Base-by-base conservation (phyloP, 2,113 vertebrate genomes). In the Tragelaphus scriptus region DNA sequence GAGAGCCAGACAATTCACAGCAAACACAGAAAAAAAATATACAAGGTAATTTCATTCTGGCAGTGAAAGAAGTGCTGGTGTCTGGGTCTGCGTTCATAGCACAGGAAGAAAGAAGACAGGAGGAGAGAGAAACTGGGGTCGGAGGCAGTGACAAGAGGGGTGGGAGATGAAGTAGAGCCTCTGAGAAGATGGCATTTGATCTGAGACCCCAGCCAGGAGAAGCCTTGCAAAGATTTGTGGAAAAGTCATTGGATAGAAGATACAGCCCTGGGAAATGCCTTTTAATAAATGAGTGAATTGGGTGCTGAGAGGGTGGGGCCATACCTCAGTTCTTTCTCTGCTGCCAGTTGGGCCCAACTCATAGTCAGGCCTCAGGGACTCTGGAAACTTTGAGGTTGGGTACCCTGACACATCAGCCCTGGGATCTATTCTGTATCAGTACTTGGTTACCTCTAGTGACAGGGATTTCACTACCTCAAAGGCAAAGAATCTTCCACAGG, bases 1-100 rank as follows among this genome's bases (percentile, higher is more conserved):
- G 87, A 96, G 88, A 94, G 85, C 86, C 56, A 96, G 90, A 80
- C 86, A 71, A 5, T 92, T 59, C 63, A 71, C 26, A 80, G 90
- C 84, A 40, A 61, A 16, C 17, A 40, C 44, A 47, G 55, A 40
- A 32, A 90, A 56, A 75, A 51, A 63, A 15, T 17, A 2, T 3
- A 16, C n/a, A 82, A 4, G 40, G 53, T 26, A 3, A 51, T 55
- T 80, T 90, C 17, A 30, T 28, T 23, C 5, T 47, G 58, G 86
- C 30, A 2, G 68, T 75, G 68, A 75, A 6, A 40, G n/a, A 40
- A 23, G 36, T 23, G 19, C n/a, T 75, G 36, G 19, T 40, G n/a
- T 75, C 36, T 75, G 68, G 68, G 36, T 75, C 36, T 75, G 10
- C 40, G 36, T 75, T 75, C 68, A 40, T 13, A 75, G 68, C 68